Evolutionary conservation across 1,140 invertebrate species (phyloP), one percentile per base, ranked within the genome.

Genomic region (Drosophila sp.): DNA sequence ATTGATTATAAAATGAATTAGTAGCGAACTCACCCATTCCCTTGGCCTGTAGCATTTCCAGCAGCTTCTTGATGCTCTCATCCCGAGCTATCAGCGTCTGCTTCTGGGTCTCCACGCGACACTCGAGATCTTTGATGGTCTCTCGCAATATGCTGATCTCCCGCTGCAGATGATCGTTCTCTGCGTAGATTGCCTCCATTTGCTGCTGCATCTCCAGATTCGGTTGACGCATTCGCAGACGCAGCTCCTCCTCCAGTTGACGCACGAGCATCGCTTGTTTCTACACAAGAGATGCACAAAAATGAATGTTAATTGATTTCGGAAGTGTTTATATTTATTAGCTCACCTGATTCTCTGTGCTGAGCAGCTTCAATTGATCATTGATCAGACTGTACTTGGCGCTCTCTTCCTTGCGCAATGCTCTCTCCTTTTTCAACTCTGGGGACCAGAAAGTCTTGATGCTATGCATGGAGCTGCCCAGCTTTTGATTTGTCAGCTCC

Each of bases 391-490:
- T 97, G 94, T 98, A 99, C 92, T 99, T 99, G 82, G 97, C 97
- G 89, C 97, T 98, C 93, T 99, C 99, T 92, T 99, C 99, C 92
- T 99, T 99, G 56, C 98, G 93, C 48, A 99, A 91, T 9, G 98
- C 97, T 64, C 98, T 93, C 93, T 99, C 98, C 93, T 99, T 99
- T 93, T 99, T 99, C 82, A 99, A 94, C 92, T 99, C 99, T 0
- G 99, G 99, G 92, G 97, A 99, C 99, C 99, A 99, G 93, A 99
- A 99, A 8, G 98, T 99, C 93, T 99, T 99, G 91, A 99, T 99
- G 92, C 97, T 98, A 93, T 99, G 98, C 98, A 99, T 99, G 84
- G 97, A 98, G 89, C 98, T 99, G 89, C 97, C 98, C 70, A 99
- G 94, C 92, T 99, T 99, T 93, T 99, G 98, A 93, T 99, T 99